Evolutionary conservation across 2,113 vertebrate genomes (phyloP), one percentile per base, ranked within the genome.

Genomic region (Malurus cyaneus): DNA sequence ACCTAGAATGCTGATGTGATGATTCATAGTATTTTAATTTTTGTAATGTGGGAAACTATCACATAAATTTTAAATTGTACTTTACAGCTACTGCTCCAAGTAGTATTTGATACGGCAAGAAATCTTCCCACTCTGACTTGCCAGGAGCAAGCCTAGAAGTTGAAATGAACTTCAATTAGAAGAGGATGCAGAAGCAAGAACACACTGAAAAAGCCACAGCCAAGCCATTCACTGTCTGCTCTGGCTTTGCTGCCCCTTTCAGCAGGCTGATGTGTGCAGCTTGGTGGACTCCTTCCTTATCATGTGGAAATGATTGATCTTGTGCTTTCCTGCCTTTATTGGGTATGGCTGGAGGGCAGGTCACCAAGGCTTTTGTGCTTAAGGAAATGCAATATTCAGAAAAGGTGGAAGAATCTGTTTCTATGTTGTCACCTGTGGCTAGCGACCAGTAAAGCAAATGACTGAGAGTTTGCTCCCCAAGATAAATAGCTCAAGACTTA

Each of bases 1-100:
- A 92, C 94, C 93, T 95, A 96, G 89, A 96, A 96, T 95, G 80
- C 86, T 93, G 92, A 86, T 96, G 82, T 0, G n/a, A 88, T 96
- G 93, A 95, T 83, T 96, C 94, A 94, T 56, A 71, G 44, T 83
- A 60, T 94, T 95, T 88, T 92, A 93, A 84, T 93, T 96, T 87
- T 89, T 80, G 29, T 86, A 93, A 84, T 93, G 81, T 46, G 60
- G 56, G 67, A 73, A 65, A 14, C 60, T 60, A 78, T 86, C 67
- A 41, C 44, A 64, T 77, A 87, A 86, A 94, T 79, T 89, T 93
- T 86, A 90, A 93, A 93, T 79, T 81, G 47, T 72, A 65, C 15
- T 34, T 78, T 92, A 93, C 88, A 88, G 25, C 90, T 96, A 29
- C 64, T 92, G 49, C 84, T 87, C 50, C 39, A 29, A 65, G 74